A percentile compares a stretch with the other conserved stretches of the same genome.
These are phyloP conservation scores for Bujurquina vittata DNA, from an alignment of 2,113 vertebrate genomes.

Conservation along the genomic window DNA sequence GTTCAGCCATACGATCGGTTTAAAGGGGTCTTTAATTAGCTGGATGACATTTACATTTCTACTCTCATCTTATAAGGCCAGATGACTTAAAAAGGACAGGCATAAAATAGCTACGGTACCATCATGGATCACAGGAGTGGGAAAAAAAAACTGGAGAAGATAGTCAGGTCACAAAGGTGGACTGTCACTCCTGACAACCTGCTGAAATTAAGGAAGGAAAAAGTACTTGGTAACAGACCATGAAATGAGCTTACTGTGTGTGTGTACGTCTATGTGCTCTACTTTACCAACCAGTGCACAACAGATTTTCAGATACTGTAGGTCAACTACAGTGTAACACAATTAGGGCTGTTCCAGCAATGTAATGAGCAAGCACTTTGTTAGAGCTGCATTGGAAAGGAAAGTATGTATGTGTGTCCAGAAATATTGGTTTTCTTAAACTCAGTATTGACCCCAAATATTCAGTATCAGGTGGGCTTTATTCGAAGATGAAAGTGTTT, in stretches of 20 bases:
- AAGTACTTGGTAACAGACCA: neutral
- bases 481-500: neutral
- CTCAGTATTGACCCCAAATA: no score
- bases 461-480: neutral
- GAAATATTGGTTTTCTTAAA: neutral
- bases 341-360: neutral
- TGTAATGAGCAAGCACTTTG: neutral
- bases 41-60: constrained; percentile 20
- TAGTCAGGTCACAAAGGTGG: neutral
- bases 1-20: neutral
- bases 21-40: constrained; percentile 5
- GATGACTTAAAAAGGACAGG: neutral
- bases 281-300: neutral
- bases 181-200: neutral
- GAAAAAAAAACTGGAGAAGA: neutral
- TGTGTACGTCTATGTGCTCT: neutral
- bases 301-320: neutral
- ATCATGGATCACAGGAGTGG: neutral
- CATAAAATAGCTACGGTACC: neutral
- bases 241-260: neutral
- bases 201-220: neutral
- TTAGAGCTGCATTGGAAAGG: neutral
- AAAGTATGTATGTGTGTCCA: neutral
- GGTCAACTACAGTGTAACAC: neutral
- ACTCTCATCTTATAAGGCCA: neutral